Percentiles rank a stretch among this genome's conserved stretches.
Conservation (phyloP, 2,113 vertebrate species). For the Heloderma charlesbogerti region DNA sequence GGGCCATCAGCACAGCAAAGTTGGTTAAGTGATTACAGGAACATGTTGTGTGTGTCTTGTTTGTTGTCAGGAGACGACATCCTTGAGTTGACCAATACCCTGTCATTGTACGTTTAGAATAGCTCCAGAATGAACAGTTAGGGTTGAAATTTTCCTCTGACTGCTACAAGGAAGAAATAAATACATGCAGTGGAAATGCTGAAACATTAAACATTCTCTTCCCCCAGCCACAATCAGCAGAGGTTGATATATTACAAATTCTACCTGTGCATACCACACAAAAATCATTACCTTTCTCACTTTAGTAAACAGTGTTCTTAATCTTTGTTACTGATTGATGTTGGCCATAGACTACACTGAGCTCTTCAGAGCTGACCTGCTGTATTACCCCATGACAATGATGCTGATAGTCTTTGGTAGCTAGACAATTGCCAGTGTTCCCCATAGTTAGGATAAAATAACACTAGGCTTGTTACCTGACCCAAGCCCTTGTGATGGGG, state of each 20-base stretch:
- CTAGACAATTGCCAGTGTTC: slow-evolving; percentile 46
- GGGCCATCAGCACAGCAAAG: slow-evolving; percentile 98
- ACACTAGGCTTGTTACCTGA: slow-evolving; percentile 29
- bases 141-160: slow-evolving; percentile 99
- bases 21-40: slow-evolving; percentile 98
- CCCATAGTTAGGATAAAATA: slow-evolving; percentile 59
- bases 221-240: slow-evolving; percentile 25
- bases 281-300: slow-evolving; percentile 45
- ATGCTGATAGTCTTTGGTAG: slow-evolving; percentile 51
- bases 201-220: slow-evolving; percentile 43
- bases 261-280: slow-evolving; percentile 26
- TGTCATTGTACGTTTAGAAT: slow-evolving; percentile 93
- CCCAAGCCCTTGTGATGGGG: neutral
- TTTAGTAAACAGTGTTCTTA: slow-evolving; percentile 45
- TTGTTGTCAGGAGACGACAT: slow-evolving; percentile 92
- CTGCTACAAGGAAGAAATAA: slow-evolving; percentile 80
- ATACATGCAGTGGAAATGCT: slow-evolving; percentile 66
- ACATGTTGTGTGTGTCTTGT: slow-evolving; percentile 95
- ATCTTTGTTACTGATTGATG: slow-evolving; percentile 63
- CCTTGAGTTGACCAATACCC: slow-evolving; percentile 98
- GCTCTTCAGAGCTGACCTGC: slow-evolving; percentile 53
- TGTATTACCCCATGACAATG: slow-evolving; percentile 63
- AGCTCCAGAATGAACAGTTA: slow-evolving; percentile 99
- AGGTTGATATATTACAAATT: slow-evolving; percentile 21
- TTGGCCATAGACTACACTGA: slow-evolving; percentile 57